Base-by-base conservation (phyloP, 2,797 vertebrate species). In the Onychomys arenicola region DNA sequence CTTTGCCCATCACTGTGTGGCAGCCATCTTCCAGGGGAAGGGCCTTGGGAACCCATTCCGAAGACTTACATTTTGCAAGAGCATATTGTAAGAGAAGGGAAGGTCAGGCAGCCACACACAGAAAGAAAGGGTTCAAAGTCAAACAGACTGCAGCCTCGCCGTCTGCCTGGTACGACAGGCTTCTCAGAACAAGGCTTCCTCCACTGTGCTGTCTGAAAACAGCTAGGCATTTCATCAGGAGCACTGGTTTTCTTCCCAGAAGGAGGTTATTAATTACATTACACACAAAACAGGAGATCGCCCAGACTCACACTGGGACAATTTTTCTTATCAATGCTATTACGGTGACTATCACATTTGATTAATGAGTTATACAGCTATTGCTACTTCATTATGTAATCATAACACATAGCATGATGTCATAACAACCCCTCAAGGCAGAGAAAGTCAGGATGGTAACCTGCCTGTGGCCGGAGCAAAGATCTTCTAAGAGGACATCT, bases 171-270 rank as follows among this genome's bases (percentile, higher is more conserved):
- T 10, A 57, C 11, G 3, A 49, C 55, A 29, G 6, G 25, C 87
- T 95, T 93, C 92, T 40, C 77, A 96, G 87, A 94, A 59, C 34
- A 14, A 89, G 83, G 25, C 78, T 75, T 77, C 57, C 49, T 49
- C 32, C 17, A 16, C 84, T 81, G 37, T 1, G 11, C 34, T 69
- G 71, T 43, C 95, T 75, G 63, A 55, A 95, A 63, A 95, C 2
- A 27, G 49, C 52, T 34, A 2, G 77, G 29, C 6, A 2, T 83
- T 94, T 91, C 78, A 76, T 77, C 80, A 23, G 71, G 63, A 61
- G 9, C 40, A 81, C 37, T 27, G 69, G 43, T 78, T 94, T 88
- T 91, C 94, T 94, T 89, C 78, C 87, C 69, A 83, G 87, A 89
- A 93, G 32, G 43, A 89, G 29, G 69, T 23, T 89, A n/a, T 77